Evolutionary conservation across 2,888 invertebrate species (phyloP).

Genomic region (Furcula furcula): DNA sequence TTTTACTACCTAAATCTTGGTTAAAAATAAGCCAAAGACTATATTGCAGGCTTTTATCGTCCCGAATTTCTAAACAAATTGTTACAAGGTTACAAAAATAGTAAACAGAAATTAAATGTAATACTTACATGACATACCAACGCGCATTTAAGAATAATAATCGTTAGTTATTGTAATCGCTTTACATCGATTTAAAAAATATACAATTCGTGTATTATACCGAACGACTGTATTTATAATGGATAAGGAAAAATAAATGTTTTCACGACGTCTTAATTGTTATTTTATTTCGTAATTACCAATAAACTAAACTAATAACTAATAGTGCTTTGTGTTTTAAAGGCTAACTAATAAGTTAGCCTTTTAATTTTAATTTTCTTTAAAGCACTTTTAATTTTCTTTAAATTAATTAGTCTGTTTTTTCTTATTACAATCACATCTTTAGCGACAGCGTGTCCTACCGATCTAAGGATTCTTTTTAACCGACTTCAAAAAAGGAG

Average conservation of each 20-base stretch:
- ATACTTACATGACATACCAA: slow-evolving; percentile 58
- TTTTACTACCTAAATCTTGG: neutral
- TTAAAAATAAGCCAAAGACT: neutral
- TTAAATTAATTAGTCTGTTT: no score
- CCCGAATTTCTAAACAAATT: neutral
- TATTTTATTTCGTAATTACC: no score
- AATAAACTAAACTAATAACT: neutral
- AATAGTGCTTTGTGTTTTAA: neutral
- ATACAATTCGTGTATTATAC: slow-evolving; percentile 45
- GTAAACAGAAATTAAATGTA: slow-evolving; percentile 26
- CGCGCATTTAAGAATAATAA: slow-evolving; percentile 56
- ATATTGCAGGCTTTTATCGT: neutral
- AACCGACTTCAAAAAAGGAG: no score
- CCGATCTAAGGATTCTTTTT: no score
- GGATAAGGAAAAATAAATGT: slow-evolving; percentile 44
- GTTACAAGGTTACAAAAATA: slow-evolving; percentile 30
- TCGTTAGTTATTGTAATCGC: slow-evolving; percentile 42
- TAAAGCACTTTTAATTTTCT: no score
- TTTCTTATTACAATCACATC: no score
- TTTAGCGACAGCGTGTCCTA: no score
- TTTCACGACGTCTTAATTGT: neutral
- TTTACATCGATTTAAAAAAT: slow-evolving; percentile 44
- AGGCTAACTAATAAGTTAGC: no score
- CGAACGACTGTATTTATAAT: slow-evolving; percentile 65
- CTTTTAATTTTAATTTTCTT: no score